Base-by-base conservation (phyloP, 2,113 vertebrate genomes). In the Eidolon helvum region DNA sequence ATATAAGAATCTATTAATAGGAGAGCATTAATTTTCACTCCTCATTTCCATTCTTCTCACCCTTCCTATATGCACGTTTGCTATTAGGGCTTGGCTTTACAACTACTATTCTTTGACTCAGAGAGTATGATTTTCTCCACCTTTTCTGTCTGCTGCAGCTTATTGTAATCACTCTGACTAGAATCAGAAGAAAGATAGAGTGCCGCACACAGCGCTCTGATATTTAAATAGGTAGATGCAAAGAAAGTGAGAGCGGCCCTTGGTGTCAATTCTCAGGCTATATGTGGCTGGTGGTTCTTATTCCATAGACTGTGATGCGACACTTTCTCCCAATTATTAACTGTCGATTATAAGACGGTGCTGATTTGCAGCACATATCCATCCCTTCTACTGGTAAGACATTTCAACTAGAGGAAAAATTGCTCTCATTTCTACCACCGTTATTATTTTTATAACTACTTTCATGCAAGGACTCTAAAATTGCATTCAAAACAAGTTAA, bases 121-220 rank as follows among this genome's bases (percentile, higher is more conserved):
- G 38, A 87, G 61, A 79, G 59, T 53, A 24, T 74, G 68, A 48
- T 50, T 74, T n/a, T 48, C 35, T 28, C 59, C 2, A 7, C 59
- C 43, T 66, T 90, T 94, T 94, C 87, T 85, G 35, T 84, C 90
- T 89, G 24, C 72, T 28, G 14, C 48, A 66, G 53, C 71, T 88
- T 18, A 16, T 50, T 50, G 28, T 80, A 84, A 82, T 68, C 91
- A 53, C 90, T 68, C 68, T 69, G 38, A 75, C 83, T 66, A 35
- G 43, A 94, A 12, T 93, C 55, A 82, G 59, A 94, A 91, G 88
- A 66, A 65, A 48, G 65, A 75, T 22, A 61, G 75, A 69, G 59
- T 30, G 80, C 63, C 61, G 2, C 26, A 4, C n/a, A 12, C 1
- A 22, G 45, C 28, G 12, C 63, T 85, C 75, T 43, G 61, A 40